Evolutionary conservation across 2,113 vertebrate genomes (phyloP).

Genomic region (Triplophysa siluroides): DNA sequence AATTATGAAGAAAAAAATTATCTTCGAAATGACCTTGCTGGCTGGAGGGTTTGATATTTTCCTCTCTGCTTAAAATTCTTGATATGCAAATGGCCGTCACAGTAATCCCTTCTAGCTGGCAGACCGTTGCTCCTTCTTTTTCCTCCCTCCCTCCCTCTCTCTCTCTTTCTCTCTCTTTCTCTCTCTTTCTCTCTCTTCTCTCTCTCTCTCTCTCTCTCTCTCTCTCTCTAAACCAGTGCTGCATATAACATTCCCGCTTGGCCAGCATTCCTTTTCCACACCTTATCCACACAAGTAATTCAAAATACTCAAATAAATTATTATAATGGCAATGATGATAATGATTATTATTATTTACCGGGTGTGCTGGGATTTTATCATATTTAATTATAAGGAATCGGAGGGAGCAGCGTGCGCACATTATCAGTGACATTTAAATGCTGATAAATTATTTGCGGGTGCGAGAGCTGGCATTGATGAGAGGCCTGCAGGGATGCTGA

Average conservation of each 20-base stretch:
- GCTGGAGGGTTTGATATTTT: conserved; percentile 79
- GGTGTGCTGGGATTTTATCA: conserved; percentile 61
- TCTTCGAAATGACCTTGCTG: conserved; percentile 83
- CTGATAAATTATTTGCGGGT: conserved; percentile 66
- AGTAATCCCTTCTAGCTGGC: conserved; percentile 71
- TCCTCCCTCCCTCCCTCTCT: conserved; percentile 7
- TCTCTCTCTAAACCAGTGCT: conserved; percentile 39
- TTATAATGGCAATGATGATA: conserved; percentile 62
- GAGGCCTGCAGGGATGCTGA: conserved; percentile 45
- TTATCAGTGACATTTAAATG: conserved; percentile 63
- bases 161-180: conserved; percentile 18
- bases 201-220: conserved; percentile 20
- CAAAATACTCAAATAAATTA: conserved; percentile 68
- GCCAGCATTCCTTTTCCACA: conserved; percentile 58
- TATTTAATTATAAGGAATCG: conserved; percentile 72
- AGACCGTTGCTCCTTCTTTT: conserved; percentile 47
- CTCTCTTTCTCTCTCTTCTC: conserved; percentile 57
- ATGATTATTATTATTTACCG: conserved; percentile 72
- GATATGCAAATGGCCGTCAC: conserved; percentile 77
- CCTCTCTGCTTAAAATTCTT: conserved; percentile 74
- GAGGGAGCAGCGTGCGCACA: conserved; percentile 59
- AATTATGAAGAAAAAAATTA: conserved; percentile 70
- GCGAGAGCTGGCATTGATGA: conserved; percentile 49
- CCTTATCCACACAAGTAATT: conserved; percentile 63
- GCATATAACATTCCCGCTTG: conserved; percentile 50